Conservation (phyloP, 2,888 invertebrate species). For the Nebria salina region DNA sequence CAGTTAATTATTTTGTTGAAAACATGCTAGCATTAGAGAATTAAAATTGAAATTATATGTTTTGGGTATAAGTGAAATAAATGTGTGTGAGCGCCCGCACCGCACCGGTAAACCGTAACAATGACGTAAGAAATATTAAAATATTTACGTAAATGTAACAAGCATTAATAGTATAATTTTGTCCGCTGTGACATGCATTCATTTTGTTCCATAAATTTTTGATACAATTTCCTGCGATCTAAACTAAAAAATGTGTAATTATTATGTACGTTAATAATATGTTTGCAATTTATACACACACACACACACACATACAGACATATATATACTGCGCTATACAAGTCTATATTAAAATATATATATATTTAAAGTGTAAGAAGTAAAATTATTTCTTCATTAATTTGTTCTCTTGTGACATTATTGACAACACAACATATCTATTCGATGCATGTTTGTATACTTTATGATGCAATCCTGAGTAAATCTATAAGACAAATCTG, state of each 20-base stretch:
- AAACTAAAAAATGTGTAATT: slow-evolving; percentile 32
- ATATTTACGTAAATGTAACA: not conserved
- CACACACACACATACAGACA: too few relatives aligned
- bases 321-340: slow-evolving; percentile 10
- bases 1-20: not conserved
- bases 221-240: slow-evolving; percentile 37
- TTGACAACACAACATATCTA: not conserved
- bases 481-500: not conserved
- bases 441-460: not conserved
- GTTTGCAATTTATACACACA: slow-evolving; percentile 6
- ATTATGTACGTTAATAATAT: slow-evolving; percentile 33
- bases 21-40: not conserved
- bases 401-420: not conserved
- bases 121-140: not conserved
- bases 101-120: not conserved
- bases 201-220: slow-evolving; percentile 36
- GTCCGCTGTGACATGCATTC: slow-evolving; percentile 22
- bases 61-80: not conserved
- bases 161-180: not conserved
- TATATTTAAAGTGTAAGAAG: not conserved
- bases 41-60: not conserved
- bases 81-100: too few relatives aligned
- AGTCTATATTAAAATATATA: not conserved
- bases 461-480: not conserved
- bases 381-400: not conserved